phyloP scores from a whole-genome alignment of 2,888 invertebrate species.

The Melinopterus prodromus region DNA sequence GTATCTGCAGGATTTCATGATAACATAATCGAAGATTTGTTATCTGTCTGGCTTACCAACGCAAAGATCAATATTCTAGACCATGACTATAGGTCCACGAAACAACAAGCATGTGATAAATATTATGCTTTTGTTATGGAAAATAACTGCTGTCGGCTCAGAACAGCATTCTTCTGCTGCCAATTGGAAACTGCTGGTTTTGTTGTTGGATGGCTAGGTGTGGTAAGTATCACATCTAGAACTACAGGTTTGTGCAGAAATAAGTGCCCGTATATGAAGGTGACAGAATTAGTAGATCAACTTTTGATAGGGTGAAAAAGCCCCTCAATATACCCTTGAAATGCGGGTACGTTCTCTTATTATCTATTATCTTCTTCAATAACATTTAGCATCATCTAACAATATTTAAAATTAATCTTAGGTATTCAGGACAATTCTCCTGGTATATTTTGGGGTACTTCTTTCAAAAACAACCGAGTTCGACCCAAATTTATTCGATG shows the following conservation, averaged over 20 bases:
- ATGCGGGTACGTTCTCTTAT: too few relatives aligned
- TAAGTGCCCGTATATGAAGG: too few relatives aligned
- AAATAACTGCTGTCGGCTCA: slow-evolving; percentile 18
- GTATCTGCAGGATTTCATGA: not conserved
- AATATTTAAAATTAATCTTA: not conserved
- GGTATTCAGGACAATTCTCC: slow-evolving; percentile 13
- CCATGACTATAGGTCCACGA: not conserved
- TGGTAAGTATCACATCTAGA: slow-evolving; percentile 16
- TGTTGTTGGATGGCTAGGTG: slow-evolving; percentile 27
- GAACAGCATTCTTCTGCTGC: slow-evolving; percentile 27
- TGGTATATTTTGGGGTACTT: slow-evolving; percentile 21
- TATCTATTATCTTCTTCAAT: too few relatives aligned
- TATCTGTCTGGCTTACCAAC: not conserved
- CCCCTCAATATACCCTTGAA: too few relatives aligned
- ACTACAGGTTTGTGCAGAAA: too few relatives aligned
- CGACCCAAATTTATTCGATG: slow-evolving; percentile 27
- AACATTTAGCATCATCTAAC: too few relatives aligned
- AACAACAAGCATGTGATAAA: not conserved
- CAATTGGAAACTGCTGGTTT: slow-evolving; percentile 24
- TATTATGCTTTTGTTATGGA: not conserved
- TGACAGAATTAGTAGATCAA: too few relatives aligned
- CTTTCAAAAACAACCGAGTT: slow-evolving; percentile 17
- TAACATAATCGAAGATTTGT: not conserved
- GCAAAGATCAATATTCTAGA: not conserved
- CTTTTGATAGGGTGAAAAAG: too few relatives aligned